Percentiles rank a stretch among this genome's conserved stretches.
Evolutionary conservation across 2,888 invertebrate species (phyloP).

Genomic region (Encarsia formosa): DNA sequence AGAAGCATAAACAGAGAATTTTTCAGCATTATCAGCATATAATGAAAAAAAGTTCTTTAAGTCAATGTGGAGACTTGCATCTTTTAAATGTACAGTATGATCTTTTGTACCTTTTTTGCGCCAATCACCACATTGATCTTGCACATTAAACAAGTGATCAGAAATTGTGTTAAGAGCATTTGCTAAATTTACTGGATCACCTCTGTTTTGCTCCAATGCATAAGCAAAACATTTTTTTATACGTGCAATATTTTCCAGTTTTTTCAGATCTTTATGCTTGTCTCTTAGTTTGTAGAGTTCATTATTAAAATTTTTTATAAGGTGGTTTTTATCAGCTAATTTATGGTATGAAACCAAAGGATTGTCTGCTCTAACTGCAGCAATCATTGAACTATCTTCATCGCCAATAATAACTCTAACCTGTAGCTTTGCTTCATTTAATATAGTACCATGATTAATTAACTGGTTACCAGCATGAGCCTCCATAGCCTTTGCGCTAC

Average conservation of each 20-base stretch:
- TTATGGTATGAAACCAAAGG: not conserved
- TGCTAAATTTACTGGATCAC: slow-evolving; percentile 12
- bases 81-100: not conserved
- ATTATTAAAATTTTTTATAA: slow-evolving; percentile 28
- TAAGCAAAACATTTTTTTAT: slow-evolving; percentile 31
- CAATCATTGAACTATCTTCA: slow-evolving; percentile 10
- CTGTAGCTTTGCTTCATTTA: not conserved
- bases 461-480: not conserved
- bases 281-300: slow-evolving; percentile 26
- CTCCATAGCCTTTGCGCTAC: not conserved
- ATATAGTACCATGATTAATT: not conserved
- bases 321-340: slow-evolving; percentile 29
- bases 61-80: not conserved
- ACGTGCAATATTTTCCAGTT: slow-evolving; percentile 27
- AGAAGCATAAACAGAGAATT: slow-evolving; percentile 9
- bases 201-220: slow-evolving; percentile 26
- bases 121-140: slow-evolving; percentile 30
- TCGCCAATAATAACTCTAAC: slow-evolving; percentile 11
- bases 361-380: not conserved
- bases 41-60: slow-evolving; percentile 1
- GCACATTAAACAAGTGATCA: slow-evolving; percentile 26
- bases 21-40: slow-evolving; percentile 9
- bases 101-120: slow-evolving; percentile 14
- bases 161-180: slow-evolving; percentile 25
- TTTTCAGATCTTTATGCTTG: slow-evolving; percentile 20